phyloP scores from a whole-genome alignment of 2,797 vertebrate species.

The Lepilemur septentrionalis region DNA sequence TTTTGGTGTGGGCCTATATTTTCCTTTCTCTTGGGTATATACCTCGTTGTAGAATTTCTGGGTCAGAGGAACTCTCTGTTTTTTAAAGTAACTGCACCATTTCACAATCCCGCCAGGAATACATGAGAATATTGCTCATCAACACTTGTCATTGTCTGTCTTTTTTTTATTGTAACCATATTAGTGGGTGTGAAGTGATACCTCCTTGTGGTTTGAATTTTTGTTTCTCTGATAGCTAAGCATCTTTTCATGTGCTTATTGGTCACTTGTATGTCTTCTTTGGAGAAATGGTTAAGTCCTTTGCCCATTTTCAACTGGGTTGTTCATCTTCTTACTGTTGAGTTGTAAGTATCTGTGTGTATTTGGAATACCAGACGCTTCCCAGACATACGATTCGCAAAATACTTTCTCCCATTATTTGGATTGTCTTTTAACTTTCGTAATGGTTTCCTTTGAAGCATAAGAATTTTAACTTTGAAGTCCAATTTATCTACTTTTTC shows the following conservation, averaged over 20 bases:
- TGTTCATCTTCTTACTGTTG: background rate
- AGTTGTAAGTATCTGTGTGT: background rate
- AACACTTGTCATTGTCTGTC: background rate
- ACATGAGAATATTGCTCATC: background rate
- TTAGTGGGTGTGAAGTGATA: background rate
- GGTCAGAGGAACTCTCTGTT: background rate
- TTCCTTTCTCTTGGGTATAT: background rate
- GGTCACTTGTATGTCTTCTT: background rate
- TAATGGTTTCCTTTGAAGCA: background rate
- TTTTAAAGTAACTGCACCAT: background rate
- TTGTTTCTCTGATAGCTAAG: background rate
- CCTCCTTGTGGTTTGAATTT: background rate
- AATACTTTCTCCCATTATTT: background rate
- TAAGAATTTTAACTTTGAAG: background rate
- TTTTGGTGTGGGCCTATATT: background rate
- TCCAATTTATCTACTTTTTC: background rate
- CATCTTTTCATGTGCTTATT: background rate
- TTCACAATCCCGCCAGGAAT: background rate
- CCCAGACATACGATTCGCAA: background rate
- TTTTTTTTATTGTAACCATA: background rate
- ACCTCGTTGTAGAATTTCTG: background rate
- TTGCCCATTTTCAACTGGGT: background rate
- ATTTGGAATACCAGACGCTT: background rate
- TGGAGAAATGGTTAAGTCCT: background rate
- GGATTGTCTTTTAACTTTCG: background rate